Conservation (phyloP, 2,113 vertebrate genomes). For the Taxidea taxus region DNA sequence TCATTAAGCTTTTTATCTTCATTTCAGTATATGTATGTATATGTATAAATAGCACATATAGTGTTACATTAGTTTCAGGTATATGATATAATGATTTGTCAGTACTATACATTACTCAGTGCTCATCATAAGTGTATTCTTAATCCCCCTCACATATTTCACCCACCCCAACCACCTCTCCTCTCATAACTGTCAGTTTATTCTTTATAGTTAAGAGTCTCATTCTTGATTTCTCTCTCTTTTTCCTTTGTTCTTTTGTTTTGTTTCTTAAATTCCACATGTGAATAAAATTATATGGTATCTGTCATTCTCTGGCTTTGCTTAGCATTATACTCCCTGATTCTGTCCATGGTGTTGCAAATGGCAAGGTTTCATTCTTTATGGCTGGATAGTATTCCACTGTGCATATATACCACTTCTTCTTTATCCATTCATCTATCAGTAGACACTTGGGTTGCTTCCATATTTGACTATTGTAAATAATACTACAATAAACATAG, state of each 20-base stretch:
- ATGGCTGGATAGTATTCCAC: neutral
- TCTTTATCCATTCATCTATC: neutral
- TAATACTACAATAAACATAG: neutral
- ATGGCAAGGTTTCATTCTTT: neutral
- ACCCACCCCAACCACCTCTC: neutral
- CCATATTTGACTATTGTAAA: neutral
- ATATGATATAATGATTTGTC: neutral
- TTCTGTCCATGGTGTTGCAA: neutral
- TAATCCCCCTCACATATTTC: neutral
- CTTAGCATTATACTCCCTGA: neutral
- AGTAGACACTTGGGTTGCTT: neutral
- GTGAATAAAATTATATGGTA: neutral
- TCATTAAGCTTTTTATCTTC: neutral
- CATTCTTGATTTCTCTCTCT: neutral
- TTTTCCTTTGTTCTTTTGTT: neutral
- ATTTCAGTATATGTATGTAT: neutral
- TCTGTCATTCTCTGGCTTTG: neutral
- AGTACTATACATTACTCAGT: neutral
- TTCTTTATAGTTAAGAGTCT: neutral
- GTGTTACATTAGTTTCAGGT: neutral
- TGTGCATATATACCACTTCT: neutral
- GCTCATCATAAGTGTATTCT: neutral
- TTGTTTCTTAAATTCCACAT: neutral
- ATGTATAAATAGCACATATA: neutral
- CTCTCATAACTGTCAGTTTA: neutral